Conservation (phyloP, 2,113 vertebrate species). For the Ascaphus truei region DNA sequence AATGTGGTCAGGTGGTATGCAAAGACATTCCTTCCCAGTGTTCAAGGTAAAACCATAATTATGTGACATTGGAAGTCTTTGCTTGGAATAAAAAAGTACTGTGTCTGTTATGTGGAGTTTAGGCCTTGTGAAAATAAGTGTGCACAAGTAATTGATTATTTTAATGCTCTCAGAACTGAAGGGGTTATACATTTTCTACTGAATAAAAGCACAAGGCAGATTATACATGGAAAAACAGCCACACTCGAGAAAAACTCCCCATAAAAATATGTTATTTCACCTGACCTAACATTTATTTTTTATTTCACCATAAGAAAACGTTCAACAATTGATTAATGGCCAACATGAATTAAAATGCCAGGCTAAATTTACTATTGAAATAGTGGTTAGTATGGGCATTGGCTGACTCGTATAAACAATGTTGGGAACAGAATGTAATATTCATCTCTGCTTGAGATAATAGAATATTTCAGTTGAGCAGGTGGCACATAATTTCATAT, state of each 20-base stretch:
- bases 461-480: constrained; percentile 7
- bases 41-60: not conserved
- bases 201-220: not conserved
- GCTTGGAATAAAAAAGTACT: constrained; percentile 11
- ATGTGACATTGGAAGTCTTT: not conserved
- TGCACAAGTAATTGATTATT: not conserved
- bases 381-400: not conserved
- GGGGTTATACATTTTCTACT: not conserved
- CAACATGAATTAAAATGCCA: not conserved
- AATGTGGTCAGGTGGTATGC: constrained; percentile 13
- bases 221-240: no score
- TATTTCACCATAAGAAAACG: not conserved
- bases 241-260: no score
- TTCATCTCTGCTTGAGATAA: constrained; percentile 6
- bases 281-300: no score
- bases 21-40: constrained; percentile 10
- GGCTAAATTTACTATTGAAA: not conserved
- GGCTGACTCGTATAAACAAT: not conserved
- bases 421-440: constrained; percentile 26
- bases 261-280: no score
- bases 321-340: not conserved
- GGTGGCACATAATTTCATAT: constrained; percentile 8
- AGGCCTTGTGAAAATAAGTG: not conserved
- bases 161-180: not conserved
- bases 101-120: not conserved